A percentile compares a stretch with the other conserved stretches of the same genome.
These are phyloP conservation scores for Muntiacus reevesi DNA, from an alignment of 2,113 vertebrate species.

Conservation along the genomic window DNA sequence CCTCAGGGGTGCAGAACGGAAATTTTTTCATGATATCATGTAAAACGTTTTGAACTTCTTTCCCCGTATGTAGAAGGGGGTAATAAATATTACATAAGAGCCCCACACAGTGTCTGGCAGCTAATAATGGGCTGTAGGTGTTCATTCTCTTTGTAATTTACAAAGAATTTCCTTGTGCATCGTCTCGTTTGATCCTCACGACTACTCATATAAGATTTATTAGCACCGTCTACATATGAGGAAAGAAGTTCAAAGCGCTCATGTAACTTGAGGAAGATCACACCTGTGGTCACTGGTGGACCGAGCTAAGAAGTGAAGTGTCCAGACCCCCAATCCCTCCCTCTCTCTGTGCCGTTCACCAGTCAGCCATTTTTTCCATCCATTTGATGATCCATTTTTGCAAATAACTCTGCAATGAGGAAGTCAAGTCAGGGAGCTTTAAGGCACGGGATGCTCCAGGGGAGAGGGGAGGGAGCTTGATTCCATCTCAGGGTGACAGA, in stretches of 20 bases:
- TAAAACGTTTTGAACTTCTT: not conserved
- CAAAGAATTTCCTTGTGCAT: not conserved
- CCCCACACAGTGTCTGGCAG: not conserved
- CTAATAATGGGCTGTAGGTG: not conserved
- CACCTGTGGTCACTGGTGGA: not conserved
- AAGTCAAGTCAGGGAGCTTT: not conserved
- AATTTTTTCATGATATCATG: not conserved
- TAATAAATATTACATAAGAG: not conserved
- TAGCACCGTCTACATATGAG: not conserved
- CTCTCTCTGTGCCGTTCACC: rapidly evolving
- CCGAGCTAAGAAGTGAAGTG: not conserved
- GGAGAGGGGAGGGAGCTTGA: not conserved
- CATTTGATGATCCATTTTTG: not conserved
- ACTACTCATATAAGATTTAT: not conserved
- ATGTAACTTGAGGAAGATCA: not conserved
- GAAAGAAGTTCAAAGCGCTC: not conserved
- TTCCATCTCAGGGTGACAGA: not conserved
- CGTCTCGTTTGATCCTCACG: not conserved
- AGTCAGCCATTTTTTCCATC: not conserved
- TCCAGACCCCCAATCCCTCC: not conserved
- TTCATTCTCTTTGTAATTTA: not conserved
- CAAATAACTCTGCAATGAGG: not conserved
- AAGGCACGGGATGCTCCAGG: not conserved
- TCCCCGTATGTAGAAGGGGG: not conserved
- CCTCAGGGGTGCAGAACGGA: not conserved